These are phyloP conservation scores for Rhinopithecus roxellana DNA, from an alignment of 2,113 vertebrate species.

Conservation along the genomic window DNA sequence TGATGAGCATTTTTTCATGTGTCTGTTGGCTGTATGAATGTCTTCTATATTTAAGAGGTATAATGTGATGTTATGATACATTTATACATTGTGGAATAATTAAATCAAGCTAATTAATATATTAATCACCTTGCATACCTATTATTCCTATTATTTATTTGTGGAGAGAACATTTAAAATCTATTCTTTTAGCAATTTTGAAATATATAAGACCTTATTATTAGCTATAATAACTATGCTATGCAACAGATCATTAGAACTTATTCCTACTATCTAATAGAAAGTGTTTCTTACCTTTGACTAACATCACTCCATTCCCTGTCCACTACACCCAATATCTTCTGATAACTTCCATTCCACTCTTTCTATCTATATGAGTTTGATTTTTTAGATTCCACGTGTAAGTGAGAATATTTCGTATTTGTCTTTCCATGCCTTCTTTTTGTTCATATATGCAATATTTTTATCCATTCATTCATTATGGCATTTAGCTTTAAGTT, in stretches of 20 bases:
- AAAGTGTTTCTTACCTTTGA: background rate
- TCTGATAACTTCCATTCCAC: background rate
- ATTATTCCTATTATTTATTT: background rate
- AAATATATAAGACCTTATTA: background rate
- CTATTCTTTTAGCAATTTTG: background rate
- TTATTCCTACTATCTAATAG: background rate
- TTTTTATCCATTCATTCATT: background rate
- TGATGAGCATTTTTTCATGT: no score
- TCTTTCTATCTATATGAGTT: background rate
- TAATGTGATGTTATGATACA: background rate
- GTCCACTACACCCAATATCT: background rate
- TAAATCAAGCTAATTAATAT: background rate
- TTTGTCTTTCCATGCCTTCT: background rate
- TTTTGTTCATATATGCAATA: background rate
- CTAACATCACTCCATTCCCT: background rate
- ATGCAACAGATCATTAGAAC: background rate
- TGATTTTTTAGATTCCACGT: background rate
- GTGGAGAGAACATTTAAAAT: background rate
- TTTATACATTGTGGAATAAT: background rate
- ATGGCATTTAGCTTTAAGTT: background rate
- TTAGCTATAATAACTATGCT: background rate
- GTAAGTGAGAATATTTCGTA: background rate
- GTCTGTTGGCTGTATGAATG: no score
- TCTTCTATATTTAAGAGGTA: background rate
- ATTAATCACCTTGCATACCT: background rate